Percentiles rank a stretch among this genome's conserved stretches.
Evolutionary conservation across 2,113 vertebrate species (phyloP).

Genomic region (human): DNA sequence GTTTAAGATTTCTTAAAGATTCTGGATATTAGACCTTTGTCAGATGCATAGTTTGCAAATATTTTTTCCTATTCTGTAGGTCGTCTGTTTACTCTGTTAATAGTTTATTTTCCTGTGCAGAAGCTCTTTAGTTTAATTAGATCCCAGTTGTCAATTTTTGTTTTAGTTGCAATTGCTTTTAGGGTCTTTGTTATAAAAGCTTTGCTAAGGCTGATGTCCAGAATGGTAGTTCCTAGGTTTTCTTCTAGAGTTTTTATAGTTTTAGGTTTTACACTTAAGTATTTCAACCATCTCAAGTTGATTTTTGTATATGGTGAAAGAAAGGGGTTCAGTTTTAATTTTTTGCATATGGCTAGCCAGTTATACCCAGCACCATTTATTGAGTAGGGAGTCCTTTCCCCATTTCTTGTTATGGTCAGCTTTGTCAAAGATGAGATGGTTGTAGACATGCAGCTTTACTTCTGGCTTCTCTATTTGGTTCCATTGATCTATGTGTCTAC

Average conservation of each 20-base stretch:
- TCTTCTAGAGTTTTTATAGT: not conserved
- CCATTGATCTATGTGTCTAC: not conserved
- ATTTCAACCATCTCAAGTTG: not conserved
- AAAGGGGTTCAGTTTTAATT: not conserved
- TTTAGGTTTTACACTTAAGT: not conserved
- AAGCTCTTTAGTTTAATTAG: not conserved
- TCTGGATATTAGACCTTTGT: not conserved
- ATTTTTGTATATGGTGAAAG: not conserved
- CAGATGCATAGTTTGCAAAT: not conserved
- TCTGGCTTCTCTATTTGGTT: not conserved
- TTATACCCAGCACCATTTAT: not conserved
- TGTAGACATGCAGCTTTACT: not conserved
- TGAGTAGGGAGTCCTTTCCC: not conserved
- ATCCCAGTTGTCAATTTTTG: not conserved
- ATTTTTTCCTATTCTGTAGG: not conserved
- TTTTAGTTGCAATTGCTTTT: not conserved
- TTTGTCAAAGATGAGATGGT: not conserved
- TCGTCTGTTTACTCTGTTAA: not conserved
- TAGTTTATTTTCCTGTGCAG: not conserved
- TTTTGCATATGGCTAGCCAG: not conserved
- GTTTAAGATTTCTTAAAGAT: not conserved
- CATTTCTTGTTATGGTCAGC: not conserved
- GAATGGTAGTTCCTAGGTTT: not conserved
- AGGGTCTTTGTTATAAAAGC: not conserved
- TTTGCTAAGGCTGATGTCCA: not conserved